Conservation (phyloP, 2,888 invertebrate species). For the Unio delphinus region DNA sequence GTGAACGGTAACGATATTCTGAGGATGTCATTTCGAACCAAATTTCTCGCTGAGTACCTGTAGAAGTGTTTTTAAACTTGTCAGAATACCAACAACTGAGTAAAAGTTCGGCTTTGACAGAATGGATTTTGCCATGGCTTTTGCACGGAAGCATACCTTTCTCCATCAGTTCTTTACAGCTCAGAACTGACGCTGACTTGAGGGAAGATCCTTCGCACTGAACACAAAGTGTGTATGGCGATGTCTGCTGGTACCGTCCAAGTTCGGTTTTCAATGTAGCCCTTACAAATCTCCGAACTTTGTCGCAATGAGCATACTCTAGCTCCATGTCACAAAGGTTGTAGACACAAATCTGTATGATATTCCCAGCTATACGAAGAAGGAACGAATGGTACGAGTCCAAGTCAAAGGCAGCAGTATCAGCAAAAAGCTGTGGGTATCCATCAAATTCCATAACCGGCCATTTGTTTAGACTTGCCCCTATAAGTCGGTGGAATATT, state of each 20-base stretch:
- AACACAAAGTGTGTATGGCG: conserved; percentile 27
- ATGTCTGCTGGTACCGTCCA: conserved; percentile 29
- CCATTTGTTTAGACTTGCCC: conserved; percentile 24
- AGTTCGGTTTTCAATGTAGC: conserved; percentile 25
- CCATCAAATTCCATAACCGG: conserved; percentile 18
- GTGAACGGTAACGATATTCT: conserved; percentile 14
- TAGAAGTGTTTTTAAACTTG: conserved; percentile 18
- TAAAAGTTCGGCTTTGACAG: conserved; percentile 20
- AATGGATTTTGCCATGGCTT: conserved; percentile 20
- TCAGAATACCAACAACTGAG: conserved; percentile 29
- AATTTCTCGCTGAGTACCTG: conserved; percentile 8
- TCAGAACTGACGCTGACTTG: conserved; percentile 14
- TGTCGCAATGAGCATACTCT: conserved; percentile 25
- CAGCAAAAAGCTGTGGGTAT: conserved; percentile 21
- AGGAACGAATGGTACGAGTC: conserved; percentile 26
- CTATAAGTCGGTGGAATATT: conserved; percentile 32
- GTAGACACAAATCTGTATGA: conserved; percentile 24
- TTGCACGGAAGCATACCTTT: conserved; percentile 28
- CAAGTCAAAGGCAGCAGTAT: conserved; percentile 26
- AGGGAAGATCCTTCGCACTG: conserved; percentile 20
- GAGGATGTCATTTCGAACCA: conserved; percentile 26
- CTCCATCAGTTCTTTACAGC: conserved; percentile 31
- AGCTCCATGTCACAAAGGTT: conserved; percentile 25
- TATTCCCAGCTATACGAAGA: conserved; percentile 14
- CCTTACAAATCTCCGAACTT: conserved; percentile 24